phyloP scores from a whole-genome alignment of 2,797 vertebrate species.

The Scyliorhinus canicula region DNA sequence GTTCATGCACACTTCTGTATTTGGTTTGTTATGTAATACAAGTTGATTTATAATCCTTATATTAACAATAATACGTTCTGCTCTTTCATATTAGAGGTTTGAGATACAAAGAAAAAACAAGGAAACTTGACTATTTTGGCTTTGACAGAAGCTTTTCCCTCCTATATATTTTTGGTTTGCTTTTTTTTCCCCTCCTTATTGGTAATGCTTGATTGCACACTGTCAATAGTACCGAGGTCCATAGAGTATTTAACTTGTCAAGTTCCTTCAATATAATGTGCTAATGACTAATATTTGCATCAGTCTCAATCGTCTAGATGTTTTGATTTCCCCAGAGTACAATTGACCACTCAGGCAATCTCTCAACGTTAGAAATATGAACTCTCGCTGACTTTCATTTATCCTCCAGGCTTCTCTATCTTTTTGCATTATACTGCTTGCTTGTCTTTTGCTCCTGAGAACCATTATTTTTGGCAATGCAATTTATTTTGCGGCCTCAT shows the following conservation, averaged over 20 bases:
- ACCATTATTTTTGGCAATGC: neutral
- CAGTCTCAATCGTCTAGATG: neutral
- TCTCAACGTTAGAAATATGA: neutral
- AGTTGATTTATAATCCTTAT: neutral
- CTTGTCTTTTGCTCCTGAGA: neutral
- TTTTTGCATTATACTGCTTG: neutral
- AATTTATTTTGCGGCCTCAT: neutral
- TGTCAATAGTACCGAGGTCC: neutral
- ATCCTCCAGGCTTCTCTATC: neutral
- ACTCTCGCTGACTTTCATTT: neutral
- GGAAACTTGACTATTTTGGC: neutral
- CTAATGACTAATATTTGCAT: slow-evolving; percentile 11
- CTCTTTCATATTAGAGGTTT: neutral
- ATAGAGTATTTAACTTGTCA: neutral
- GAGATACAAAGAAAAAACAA: neutral
- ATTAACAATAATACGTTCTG: neutral
- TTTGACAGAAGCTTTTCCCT: neutral
- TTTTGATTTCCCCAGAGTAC: neutral
- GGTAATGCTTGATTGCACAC: neutral
- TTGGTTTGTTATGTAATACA: neutral
- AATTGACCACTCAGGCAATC: neutral
- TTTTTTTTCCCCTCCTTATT: neutral
- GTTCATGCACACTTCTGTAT: neutral
- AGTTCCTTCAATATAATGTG: neutral
- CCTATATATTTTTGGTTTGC: neutral